Percentiles rank a stretch among this genome's conserved stretches.
phyloP scores from a whole-genome alignment of 2,888 invertebrate species.

The Spatulosminthurus flaviceps region DNA sequence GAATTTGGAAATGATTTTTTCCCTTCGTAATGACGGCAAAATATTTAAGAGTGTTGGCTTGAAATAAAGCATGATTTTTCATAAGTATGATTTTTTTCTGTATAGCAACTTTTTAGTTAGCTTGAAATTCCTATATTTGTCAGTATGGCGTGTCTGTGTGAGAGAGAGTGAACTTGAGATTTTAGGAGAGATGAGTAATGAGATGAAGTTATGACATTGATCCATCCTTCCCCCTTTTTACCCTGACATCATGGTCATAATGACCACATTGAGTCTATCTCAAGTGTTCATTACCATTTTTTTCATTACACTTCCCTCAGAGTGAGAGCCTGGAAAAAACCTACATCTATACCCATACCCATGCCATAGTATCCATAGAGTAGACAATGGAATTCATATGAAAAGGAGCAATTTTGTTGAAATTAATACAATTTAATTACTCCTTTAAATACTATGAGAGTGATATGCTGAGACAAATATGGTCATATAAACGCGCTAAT shows the following conservation, averaged over 20 bases:
- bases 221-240: background rate
- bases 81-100: too few relatives aligned
- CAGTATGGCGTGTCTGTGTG: background rate
- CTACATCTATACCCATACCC: too few relatives aligned
- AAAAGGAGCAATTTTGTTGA: background rate
- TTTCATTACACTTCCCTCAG: background rate
- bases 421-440: constrained; percentile 18
- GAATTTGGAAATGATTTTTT: too few relatives aligned
- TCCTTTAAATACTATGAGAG: background rate
- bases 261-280: constrained; percentile 12
- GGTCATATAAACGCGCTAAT: constrained; percentile 3
- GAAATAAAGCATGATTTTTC: too few relatives aligned
- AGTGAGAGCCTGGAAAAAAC: too few relatives aligned
- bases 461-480: background rate
- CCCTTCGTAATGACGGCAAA: too few relatives aligned
- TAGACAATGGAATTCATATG: background rate
- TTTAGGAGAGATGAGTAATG: constrained; percentile 11
- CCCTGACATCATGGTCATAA: constrained; percentile 8
- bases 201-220: constrained; percentile 18
- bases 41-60: too few relatives aligned
- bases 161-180: background rate
- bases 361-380: background rate
- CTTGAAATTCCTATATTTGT: too few relatives aligned
- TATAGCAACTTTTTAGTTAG: too few relatives aligned
- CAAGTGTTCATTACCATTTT: constrained; percentile 18